Conservation (phyloP, 2,113 vertebrate genomes). For the Oceanodroma tethys region DNA sequence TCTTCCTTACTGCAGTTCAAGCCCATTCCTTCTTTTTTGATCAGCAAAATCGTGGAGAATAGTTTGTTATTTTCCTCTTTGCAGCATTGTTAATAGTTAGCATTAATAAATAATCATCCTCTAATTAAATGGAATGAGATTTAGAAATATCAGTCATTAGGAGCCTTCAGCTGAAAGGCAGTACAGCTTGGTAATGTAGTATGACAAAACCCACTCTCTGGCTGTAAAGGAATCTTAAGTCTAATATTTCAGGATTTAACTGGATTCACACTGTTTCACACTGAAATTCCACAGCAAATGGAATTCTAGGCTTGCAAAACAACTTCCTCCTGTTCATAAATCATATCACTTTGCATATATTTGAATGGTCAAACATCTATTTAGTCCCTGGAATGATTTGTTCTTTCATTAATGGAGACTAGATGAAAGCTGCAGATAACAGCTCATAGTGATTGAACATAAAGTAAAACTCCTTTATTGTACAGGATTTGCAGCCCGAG, state of each 20-base stretch:
- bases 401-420: slow-evolving; percentile 65
- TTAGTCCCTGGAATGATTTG: slow-evolving; percentile 47
- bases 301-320: slow-evolving; percentile 35
- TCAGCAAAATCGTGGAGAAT: not conserved
- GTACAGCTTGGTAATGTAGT: not conserved
- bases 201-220: not conserved
- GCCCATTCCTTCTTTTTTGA: not conserved
- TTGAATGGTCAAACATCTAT: slow-evolving; percentile 44
- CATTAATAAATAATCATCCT: not conserved
- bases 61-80: not conserved
- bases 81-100: not conserved
- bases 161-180: not conserved
- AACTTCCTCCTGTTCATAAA: slow-evolving; percentile 38
- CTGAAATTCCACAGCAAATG: slow-evolving; percentile 41
- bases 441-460: slow-evolving; percentile 13
- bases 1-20: not conserved
- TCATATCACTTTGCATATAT: slow-evolving; percentile 53
- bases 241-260: not conserved
- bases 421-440: slow-evolving; percentile 64
- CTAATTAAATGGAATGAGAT: not conserved
- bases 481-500: not conserved
- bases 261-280: not conserved
- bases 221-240: not conserved
- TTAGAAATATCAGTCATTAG: not conserved
- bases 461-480: slow-evolving; percentile 54